These are phyloP conservation scores for Callitettix versicolor DNA, from an alignment of 1,140 invertebrate species.

Conservation along the genomic window DNA sequence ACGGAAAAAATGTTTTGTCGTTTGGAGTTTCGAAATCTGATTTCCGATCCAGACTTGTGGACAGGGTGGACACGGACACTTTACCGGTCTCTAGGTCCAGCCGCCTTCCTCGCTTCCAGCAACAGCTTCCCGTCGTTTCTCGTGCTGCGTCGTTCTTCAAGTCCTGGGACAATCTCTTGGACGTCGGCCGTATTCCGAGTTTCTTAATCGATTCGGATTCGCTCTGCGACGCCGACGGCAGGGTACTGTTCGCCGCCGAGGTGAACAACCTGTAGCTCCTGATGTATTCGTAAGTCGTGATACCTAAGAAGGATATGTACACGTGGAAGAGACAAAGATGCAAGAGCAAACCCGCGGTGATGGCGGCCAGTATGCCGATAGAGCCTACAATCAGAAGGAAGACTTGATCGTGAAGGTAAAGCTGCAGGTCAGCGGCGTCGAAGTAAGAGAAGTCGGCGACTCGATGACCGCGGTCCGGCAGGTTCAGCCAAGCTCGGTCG, in stretches of 20 bases:
- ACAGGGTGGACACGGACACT: no score
- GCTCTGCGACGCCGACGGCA: conserved; percentile 6
- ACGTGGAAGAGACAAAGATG: conserved; percentile 86
- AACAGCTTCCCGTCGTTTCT: no score
- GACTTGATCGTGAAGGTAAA: conserved; percentile 26
- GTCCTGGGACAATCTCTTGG: not conserved
- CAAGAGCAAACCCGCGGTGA: conserved; percentile 65
- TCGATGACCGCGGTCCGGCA: conserved; percentile 16
- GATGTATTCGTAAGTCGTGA: conserved; percentile 87
- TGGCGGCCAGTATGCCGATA: conserved; percentile 55
- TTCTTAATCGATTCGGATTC: conserved; percentile 11
- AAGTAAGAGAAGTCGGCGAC: conserved; percentile 3
- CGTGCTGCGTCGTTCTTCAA: no score
- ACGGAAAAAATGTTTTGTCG: conserved; percentile 3
- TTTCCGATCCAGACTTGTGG: no score
- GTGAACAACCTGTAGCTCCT: conserved; percentile 40
- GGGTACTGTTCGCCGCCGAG: conserved; percentile 1
- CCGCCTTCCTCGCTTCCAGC: no score
- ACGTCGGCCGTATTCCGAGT: conserved; percentile 13
- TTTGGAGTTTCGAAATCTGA: not conserved
- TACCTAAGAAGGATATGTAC: conserved; percentile 70
- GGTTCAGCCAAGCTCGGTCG: conserved; percentile 40
- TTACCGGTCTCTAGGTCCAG: no score
- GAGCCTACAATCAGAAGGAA: conserved; percentile 43
- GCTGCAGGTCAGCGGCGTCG: conserved; percentile 20